phyloP scores from a whole-genome alignment of 2,888 invertebrate species.

The Linnaemya tessellans region DNA sequence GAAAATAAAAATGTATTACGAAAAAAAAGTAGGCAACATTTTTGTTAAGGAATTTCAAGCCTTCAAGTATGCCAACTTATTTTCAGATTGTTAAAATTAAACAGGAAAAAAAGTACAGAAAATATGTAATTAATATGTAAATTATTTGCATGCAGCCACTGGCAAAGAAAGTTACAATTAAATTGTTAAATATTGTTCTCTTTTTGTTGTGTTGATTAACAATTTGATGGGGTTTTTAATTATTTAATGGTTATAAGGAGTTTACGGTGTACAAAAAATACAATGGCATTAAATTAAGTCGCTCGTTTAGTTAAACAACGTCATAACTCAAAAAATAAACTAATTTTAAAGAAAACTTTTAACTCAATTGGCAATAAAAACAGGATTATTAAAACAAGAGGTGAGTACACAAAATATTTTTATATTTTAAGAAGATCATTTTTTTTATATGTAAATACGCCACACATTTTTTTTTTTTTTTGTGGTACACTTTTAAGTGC shows the following conservation, averaged over 20 bases:
- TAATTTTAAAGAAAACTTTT: too few relatives aligned
- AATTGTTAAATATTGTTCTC: neutral
- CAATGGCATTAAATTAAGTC: too few relatives aligned
- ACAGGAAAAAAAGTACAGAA: neutral
- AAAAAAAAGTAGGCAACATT: slow-evolving; percentile 3
- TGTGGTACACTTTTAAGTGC: too few relatives aligned
- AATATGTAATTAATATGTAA: slow-evolving; percentile 29
- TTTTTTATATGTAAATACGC: too few relatives aligned
- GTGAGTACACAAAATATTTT: too few relatives aligned
- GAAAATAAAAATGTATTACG: neutral
- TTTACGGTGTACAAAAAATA: neutral
- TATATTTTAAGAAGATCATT: too few relatives aligned
- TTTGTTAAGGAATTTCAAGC: neutral
- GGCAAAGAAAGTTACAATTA: neutral
- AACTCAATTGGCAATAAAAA: too few relatives aligned
- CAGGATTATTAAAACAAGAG: too few relatives aligned
- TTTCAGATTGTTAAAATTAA: slow-evolving; percentile 4
- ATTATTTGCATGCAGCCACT: neutral
- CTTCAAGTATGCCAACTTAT: slow-evolving; percentile 28
- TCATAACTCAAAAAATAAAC: too few relatives aligned
- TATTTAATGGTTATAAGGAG: neutral
- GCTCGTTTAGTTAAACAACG: too few relatives aligned
- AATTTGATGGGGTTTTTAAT: neutral
- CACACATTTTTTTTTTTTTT: too few relatives aligned
- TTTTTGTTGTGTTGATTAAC: neutral